Evolutionary conservation across 1,140 invertebrate species (phyloP), one percentile per base, ranked within the genome.

Genomic region (Latrodectus geometricus): DNA sequence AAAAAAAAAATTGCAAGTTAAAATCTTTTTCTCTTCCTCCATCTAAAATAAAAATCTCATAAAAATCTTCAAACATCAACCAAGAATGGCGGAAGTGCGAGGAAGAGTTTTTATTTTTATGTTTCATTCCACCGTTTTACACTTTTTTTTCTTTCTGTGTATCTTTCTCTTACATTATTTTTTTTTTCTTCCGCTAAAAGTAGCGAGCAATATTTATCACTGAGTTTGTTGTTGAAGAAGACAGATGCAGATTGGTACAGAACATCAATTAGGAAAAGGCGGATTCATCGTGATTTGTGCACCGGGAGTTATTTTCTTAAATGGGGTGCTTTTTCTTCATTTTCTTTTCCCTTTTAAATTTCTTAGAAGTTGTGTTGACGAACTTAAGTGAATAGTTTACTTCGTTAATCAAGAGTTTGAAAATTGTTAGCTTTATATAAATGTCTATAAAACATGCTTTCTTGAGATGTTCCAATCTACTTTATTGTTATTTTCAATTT

Each of bases 191-290:
- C 8, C 49, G 65, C 61, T 68, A 15, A 15, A 48, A 72, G 68
- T 65, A 52, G 50, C 52, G 35, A 52, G 80, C 73, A 61, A 73
- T 73, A 74, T 82, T 70, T 73, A 82, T 82, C 80, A 73, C 80
- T 49, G 70, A 68, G 80, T 69, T 56, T 82, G 80, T 69, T 82
- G 65, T 73, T 82, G 69, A 82, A 73, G 69, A 82, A 82, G 80
- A 82, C 80, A 82, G 80, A 82, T 82, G 69, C 73, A 73, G 80
- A 82, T 82, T 82, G 52, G 80, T 82, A 82, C 80, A 73, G 70
- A 82, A 48, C 69, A 82, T 82, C 80, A 74, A 82, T 82, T 82
- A 82, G 80, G 52, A 73, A 82, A 82, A 82, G 70, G 52, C 52
- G 80, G 21, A 82, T 66, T 66, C 56, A 20, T 56, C 78, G 68